Conservation (phyloP, 1,140 invertebrate genomes). For the Aphaenogaster floridana region DNA sequence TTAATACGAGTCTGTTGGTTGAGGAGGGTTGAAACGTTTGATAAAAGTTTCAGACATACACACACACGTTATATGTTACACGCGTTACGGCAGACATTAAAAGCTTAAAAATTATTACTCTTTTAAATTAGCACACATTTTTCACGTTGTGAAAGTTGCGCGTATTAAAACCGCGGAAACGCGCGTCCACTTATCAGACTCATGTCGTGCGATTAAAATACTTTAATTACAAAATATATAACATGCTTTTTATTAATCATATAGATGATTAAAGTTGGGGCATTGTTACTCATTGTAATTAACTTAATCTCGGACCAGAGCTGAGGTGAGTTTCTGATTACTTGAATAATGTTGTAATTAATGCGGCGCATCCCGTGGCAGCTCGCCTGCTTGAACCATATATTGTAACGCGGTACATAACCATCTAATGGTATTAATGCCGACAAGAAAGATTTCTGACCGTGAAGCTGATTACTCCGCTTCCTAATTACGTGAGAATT, state of each 20-base stretch:
- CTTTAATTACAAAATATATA: constrained; percentile 11
- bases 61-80: not conserved
- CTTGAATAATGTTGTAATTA: constrained; percentile 46
- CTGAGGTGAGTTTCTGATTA: constrained; percentile 23
- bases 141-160: not conserved
- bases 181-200: not conserved
- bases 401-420: constrained; percentile 7
- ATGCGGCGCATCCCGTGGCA: not conserved
- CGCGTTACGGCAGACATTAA: not conserved
- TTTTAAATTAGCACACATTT: constrained; percentile 28
- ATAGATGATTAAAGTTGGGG: constrained; percentile 4
- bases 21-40: not conserved
- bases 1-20: constrained; percentile 38
- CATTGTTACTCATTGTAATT: constrained; percentile 1
- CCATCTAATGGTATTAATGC: constrained; percentile 49
- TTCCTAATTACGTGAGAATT: constrained; percentile 42
- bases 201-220: not conserved
- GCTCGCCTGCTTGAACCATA: not conserved
- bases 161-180: not conserved
- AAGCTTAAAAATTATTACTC: constrained; percentile 28
- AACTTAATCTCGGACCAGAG: not conserved
- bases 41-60: constrained; percentile 47
- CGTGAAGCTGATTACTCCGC: constrained; percentile 25
- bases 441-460: constrained; percentile 13
- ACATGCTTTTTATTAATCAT: not conserved